Conservation (phyloP, 2,888 invertebrate species). For the Gnatocerus cornutus region DNA sequence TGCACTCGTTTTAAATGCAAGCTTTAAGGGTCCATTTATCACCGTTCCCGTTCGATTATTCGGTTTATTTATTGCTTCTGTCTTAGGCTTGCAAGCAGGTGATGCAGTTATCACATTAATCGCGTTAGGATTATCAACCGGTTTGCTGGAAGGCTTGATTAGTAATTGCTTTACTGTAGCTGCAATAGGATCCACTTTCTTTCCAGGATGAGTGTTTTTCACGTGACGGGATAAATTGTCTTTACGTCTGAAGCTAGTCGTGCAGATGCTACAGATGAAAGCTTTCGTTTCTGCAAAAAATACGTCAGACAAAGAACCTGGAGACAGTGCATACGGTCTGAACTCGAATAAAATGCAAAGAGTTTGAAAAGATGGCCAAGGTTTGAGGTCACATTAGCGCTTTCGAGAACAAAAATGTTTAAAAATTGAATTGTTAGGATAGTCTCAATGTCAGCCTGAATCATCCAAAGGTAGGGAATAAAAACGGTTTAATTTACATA, state of each 20-base stretch:
- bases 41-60: slow-evolving; percentile 67
- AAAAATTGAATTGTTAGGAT: no score
- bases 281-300: slow-evolving; percentile 76
- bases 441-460: no score
- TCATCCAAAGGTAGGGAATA: no score
- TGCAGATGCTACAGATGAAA: slow-evolving; percentile 82
- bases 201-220: slow-evolving; percentile 81
- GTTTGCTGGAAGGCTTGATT: slow-evolving; percentile 46
- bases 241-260: slow-evolving; percentile 81
- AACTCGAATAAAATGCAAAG: no score
- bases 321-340: no score
- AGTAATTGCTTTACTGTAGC: slow-evolving; percentile 56
- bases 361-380: no score
- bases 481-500: no score
- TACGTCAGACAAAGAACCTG: not conserved
- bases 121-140: slow-evolving; percentile 69
- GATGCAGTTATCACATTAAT: slow-evolving; percentile 69
- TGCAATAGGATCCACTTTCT: slow-evolving; percentile 63
- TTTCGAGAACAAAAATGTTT: no score
- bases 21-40: slow-evolving; percentile 73
- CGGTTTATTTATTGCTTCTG: slow-evolving; percentile 58
- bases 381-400: no score
- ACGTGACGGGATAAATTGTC: slow-evolving; percentile 86
- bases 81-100: slow-evolving; percentile 57
- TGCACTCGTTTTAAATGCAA: slow-evolving; percentile 70